Conservation (phyloP, 2,888 invertebrate species). For the Cheilosia vernalis region DNA sequence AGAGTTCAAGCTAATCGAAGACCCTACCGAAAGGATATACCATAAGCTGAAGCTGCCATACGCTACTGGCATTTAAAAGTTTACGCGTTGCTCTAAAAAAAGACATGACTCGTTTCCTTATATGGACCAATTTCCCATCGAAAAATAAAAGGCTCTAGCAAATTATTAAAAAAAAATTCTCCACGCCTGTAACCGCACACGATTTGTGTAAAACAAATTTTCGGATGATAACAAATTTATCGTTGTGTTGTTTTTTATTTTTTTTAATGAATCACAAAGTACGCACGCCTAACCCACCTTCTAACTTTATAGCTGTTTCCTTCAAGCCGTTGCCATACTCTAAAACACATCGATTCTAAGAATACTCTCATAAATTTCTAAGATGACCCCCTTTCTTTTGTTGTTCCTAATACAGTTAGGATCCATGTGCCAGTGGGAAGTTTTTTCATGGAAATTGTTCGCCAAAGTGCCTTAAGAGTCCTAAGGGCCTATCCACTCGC, state of each 20-base stretch:
- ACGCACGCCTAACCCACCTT: background rate
- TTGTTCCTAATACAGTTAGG: background rate
- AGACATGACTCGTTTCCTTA: too few species aligned
- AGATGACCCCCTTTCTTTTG: conserved; percentile 10
- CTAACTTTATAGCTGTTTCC: conserved; percentile 1
- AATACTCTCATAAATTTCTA: conserved; percentile 27
- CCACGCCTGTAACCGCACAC: too few species aligned
- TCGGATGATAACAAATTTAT: conserved; percentile 21
- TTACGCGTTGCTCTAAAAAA: too few species aligned
- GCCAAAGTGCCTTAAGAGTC: conserved; percentile 3
- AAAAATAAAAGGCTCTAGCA: too few species aligned
- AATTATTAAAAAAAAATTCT: too few species aligned
- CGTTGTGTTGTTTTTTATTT: background rate
- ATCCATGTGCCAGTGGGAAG: background rate
- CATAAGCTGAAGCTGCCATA: too few species aligned
- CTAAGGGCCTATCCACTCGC: background rate
- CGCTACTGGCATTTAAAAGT: too few species aligned
- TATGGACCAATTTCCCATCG: too few species aligned
- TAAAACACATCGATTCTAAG: conserved; percentile 27
- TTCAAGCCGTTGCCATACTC: background rate
- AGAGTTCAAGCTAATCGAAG: too few species aligned
- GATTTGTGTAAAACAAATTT: background rate
- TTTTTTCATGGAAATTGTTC: conserved; percentile 6
- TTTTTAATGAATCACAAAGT: conserved; percentile 16
- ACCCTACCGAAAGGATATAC: too few species aligned